Base-by-base conservation (phyloP, 2,797 vertebrate species). In the Parotocinclus haroldoi region DNA sequence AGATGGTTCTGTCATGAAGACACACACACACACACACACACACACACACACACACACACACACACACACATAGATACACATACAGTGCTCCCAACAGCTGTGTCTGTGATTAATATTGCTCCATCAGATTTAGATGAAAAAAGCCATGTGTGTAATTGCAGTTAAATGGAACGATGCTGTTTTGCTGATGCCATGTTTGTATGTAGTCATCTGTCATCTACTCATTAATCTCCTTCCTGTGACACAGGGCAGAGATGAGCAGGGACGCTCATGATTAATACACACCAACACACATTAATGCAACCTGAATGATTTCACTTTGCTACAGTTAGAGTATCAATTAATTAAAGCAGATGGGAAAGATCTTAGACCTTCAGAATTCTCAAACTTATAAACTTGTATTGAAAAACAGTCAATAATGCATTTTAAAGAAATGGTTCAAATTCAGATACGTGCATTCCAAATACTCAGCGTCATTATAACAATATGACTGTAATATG, bases 101-200 rank as follows among this genome's bases (percentile, higher is more conserved):
- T 64, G 70, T 49, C 55, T 58, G 46, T 68, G 72, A 72, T 72
- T 70, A 72, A 73, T 75, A 72, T 59, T 76, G 64, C 73, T 67
- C 73, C 61, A 14, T 50, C 68, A 49, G 51, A 37, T 73, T 61
- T 56, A 63, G 68, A 75, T 76, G 71, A 73, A 75, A 27, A 76
- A 68, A 72, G 49, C 63, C 63, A 63, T 68, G 69, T 60, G 77
- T 71, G 68, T 77, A 74, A 74, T 74, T 76, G 69, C 72, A 64
- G 67, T 79, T 76, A 76, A 72, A 66, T 63, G 72, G 49, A 61
- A 77, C 73, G 61, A 74, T 74, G 75, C 72, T 74, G 71, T 64
- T 67, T 27, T 73, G 58, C 53, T 66, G 67, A 61, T 69, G 70
- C 63, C 68, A 66, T 70, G 63, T 77, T 64, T 73, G 75, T 68